Evolutionary conservation across 2,113 vertebrate genomes (phyloP), one percentile per base, ranked within the genome.

Genomic region (Isichthys henryi): DNA sequence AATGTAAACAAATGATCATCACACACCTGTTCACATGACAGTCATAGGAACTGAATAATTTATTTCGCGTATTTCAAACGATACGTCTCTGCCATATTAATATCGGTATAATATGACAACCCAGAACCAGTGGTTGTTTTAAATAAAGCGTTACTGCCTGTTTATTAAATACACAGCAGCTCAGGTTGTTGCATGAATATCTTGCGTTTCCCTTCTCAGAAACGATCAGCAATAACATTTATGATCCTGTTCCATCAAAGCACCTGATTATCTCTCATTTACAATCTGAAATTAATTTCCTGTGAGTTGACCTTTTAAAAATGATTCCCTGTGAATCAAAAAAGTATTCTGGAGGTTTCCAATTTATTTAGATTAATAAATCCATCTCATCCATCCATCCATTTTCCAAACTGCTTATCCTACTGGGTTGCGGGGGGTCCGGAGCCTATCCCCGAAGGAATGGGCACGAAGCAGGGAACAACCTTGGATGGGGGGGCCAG

Each of bases 201-300:
- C 23, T 46, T 80, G 35, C 15, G 0, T 43, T 35, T 80, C 4
- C 74, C 35, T 80, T 35, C 74, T 7, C 17, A 80, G 53, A 88
- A 88, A 88, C 9, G 3, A 62, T 62, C 39, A 23, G 87, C 56
- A 43, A 46, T 43, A 88, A 62, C 53, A 45, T 45, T 62, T 45
- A 88, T 4, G 39, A 88, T 23, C 43, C 56, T 35, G 8, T 66
- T 66, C 17, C 39, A 88, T 66, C 13, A 31, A 88, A 88, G 3
- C 53, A 19, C 53, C 19, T 66, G 53, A 58, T 88, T 46, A 88
- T 88, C 49, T 88, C 39, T 45, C 39, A 45, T 23, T 88, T 88
- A n/a, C 52, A 62, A 62, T 58, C 56, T 88, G 21, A 58, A 88
- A 66, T 88, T 88, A 88, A 88, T 88, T 88, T 88, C 87, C 87